Base-by-base conservation (phyloP, 2,797 vertebrate species). In the Epinephelus malabaricus region DNA sequence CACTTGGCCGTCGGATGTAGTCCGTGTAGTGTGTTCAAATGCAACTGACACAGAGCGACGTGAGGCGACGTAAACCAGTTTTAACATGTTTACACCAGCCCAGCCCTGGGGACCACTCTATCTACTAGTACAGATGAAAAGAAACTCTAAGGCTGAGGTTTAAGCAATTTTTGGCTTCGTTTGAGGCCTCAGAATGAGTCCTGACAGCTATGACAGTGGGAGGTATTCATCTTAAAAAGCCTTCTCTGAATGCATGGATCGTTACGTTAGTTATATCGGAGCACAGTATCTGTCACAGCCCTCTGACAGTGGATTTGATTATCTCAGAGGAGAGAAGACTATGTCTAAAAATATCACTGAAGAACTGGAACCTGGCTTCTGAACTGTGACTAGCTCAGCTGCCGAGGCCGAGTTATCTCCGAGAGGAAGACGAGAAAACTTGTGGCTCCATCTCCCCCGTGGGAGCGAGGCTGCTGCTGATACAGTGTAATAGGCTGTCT, bases 381-480 rank as follows among this genome's bases (percentile, higher is more conserved):
- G 21, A 73, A 70, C 62, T 49, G 71, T 40, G 61, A 53, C 66
- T 17, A 12, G 54, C 76, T 86, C 78, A 76, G 65, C 81, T 81
- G 59, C 62, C 47, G 75, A 79, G 83, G 85, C 82, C 76, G 75
- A 64, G 62, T 76, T 70, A 64, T 71, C 61, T 81, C 76, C 18
- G 43, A 46, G 58, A 72, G 74, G 55, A 76, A 83, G 83, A 86
- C 25, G 71, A 82, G 79, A 66, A 76, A 78, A 84, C 81, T 46
- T 73, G 80, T 67, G 49, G 73, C 76, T 59, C 43, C 2, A 17
- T 21, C 12, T 13, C 27, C 61, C 81, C 73, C 46, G 8, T 38
- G 79, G 85, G 81, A 80, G 70, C 0, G 1, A 14, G 15, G 49
- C 63, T 69, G 40, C 84, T 80, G 69, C 83, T 76, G 72, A 79